Evolutionary conservation across 92 coral and sea anemone genomes (phyloP).

Genomic region (Heliopora coerulea): DNA sequence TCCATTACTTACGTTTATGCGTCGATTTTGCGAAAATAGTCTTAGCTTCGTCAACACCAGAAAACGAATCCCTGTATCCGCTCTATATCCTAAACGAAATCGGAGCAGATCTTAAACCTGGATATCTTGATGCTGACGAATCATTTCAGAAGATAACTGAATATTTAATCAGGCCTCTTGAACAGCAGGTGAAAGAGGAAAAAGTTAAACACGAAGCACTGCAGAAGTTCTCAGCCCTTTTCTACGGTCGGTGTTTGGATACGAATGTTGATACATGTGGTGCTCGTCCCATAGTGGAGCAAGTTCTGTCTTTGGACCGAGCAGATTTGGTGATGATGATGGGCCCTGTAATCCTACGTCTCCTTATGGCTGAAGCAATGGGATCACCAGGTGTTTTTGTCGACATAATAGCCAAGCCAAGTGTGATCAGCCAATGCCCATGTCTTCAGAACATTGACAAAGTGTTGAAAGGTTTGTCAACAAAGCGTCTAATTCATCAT

Average conservation of each 20-base stretch:
- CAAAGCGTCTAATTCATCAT: slow-evolving; percentile 37
- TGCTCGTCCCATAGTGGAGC: slow-evolving; percentile 60
- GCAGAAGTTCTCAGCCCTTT: slow-evolving; percentile 65
- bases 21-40: slow-evolving; percentile 72
- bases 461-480: slow-evolving; percentile 26
- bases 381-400: slow-evolving; percentile 62
- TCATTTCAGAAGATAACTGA: slow-evolving; percentile 57
- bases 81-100: slow-evolving; percentile 64
- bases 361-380: slow-evolving; percentile 61
- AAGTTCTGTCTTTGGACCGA: slow-evolving; percentile 58
- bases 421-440: slow-evolving; percentile 54
- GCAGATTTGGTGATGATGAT: slow-evolving; percentile 57
- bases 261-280: slow-evolving; percentile 77
- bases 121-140: slow-evolving; percentile 62
- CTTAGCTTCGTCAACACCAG: slow-evolving; percentile 43
- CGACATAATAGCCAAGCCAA: slow-evolving; percentile 61
- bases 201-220: slow-evolving; percentile 42
- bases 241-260: slow-evolving; percentile 84
- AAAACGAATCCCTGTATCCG: slow-evolving; percentile 49
- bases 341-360: slow-evolving; percentile 72
- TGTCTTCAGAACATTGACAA: slow-evolving; percentile 56
- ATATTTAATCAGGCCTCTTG: slow-evolving; percentile 19
- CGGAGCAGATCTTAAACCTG: slow-evolving; percentile 50
- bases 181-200: slow-evolving; percentile 48
- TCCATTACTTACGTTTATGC: slow-evolving; percentile 76